Base-by-base conservation (phyloP, 1,140 invertebrate genomes). In the Nixonia krombeini region DNA sequence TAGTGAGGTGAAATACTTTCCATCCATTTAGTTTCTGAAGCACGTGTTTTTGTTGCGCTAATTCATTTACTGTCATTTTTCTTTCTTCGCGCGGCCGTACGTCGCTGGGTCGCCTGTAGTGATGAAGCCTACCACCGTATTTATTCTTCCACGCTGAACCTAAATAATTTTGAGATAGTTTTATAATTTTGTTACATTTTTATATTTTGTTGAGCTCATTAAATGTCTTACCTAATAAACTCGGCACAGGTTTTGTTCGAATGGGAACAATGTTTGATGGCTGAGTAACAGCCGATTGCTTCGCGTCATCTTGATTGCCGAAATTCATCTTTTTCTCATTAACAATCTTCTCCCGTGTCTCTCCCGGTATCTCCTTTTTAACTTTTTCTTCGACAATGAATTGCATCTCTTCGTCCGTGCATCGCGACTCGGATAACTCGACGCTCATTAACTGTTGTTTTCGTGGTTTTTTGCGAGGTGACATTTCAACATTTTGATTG, bases 11-110 rank as follows among this genome's bases (percentile, higher is more conserved):
- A 87, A 95, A 91, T 18, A 98, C 88, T 86, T 98, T 98, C 96
- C 96, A 99, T 7, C 96, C 96, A 78, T 94, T 93, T n/a, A 95
- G 88, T 85, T 94, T 96, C 69, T 95, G 91, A 55, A 94, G 82
- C 16, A 96, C 92, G 75, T 94, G 90, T 70, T 92, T 92, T 78
- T 97, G 95, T 83, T 93, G 93, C 1, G 95, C 94, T 64, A 98
- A 86, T 85, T 98, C 96, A 74, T 92, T 92, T 1, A 96, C 90
- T 4, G 93, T 92, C 4, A 92, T 90, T 62, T 91, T 87, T 58
- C 92, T 88, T 78, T 96, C 94, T 63, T 96, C 93, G 71, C 93
- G 93, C 0, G 93, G 90, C 78, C 92, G 92, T 1, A 98, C 94
- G 83, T 98, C 96, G 9, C 90, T 89, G 55, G 96, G 93, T 44